These are phyloP conservation scores for Dorcus hopei DNA, from an alignment of 2,888 invertebrate species.

Conservation along the genomic window DNA sequence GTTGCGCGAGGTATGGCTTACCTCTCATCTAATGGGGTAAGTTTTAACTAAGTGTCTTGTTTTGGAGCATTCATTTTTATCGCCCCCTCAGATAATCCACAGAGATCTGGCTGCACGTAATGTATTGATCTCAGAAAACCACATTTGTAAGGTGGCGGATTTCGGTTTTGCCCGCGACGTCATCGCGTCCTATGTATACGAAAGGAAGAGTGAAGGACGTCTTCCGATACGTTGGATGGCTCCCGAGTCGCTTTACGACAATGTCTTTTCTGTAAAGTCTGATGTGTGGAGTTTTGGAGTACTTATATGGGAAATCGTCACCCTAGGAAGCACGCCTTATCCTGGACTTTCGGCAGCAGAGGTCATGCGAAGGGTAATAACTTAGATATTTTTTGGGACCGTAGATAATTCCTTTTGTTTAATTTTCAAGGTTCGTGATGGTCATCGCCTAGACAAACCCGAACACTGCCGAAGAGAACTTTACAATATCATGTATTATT, in stretches of 20 bases:
- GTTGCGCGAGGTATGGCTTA: conserved; percentile 89
- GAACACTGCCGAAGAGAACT: conserved; percentile 90
- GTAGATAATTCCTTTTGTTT: conserved; percentile 2
- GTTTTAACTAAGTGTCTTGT: conserved; percentile 32
- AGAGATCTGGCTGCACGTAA: conserved; percentile 88
- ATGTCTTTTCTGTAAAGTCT: conserved; percentile 89
- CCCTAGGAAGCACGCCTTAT: conserved; percentile 92
- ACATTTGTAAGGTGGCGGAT: conserved; percentile 89
- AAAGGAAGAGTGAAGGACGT: conserved; percentile 75
- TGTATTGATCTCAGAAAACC: conserved; percentile 80
- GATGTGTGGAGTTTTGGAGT: conserved; percentile 97
- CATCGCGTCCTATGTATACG: conserved; percentile 83
- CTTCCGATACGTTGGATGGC: conserved; percentile 88
- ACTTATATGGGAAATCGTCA: conserved; percentile 93
- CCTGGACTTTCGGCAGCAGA: conserved; percentile 89
- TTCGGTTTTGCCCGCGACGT: conserved; percentile 92
- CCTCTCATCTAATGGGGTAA: conserved; percentile 77
- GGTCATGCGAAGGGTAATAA: conserved; percentile 77
- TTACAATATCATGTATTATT: conserved; percentile 94
- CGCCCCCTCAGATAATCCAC: conserved; percentile 71
- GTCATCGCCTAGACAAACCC: conserved; percentile 87
- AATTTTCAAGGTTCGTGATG: conserved; percentile 72
- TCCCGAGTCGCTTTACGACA: conserved; percentile 90
- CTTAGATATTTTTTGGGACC: conserved; percentile 17
- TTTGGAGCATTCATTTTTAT: not conserved